A percentile compares a stretch with the other conserved stretches of the same genome.
Conservation (phyloP, 2,113 vertebrate species). For the Rhinoderma darwinii region DNA sequence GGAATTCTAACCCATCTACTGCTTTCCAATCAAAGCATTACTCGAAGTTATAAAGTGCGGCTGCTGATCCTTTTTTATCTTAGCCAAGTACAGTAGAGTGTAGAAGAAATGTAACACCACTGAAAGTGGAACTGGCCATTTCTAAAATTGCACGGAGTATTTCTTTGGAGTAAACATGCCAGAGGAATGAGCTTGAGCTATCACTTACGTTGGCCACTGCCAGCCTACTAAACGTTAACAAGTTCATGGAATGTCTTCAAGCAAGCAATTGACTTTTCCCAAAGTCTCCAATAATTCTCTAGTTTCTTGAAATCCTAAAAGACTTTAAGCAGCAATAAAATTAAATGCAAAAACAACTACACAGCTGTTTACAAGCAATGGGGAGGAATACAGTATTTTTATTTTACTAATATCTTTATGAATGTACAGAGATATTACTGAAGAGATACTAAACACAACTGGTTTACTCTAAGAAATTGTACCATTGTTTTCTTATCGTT, state of each 20-base stretch:
- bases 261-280: conserved; percentile 49
- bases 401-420: background rate
- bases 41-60: background rate
- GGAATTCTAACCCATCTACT: background rate
- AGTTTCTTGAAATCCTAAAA: conserved; percentile 60
- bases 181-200: conserved; percentile 22
- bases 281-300: conserved; percentile 42
- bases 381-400: background rate
- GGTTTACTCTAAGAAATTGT: background rate
- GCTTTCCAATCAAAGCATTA: background rate
- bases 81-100: conserved; percentile 16
- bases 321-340: conserved; percentile 58
- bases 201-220: background rate
- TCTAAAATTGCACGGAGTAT: conserved; percentile 54
- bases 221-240: background rate
- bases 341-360: conserved; percentile 21
- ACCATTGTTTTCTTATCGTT: background rate
- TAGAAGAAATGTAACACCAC: conserved; percentile 27
- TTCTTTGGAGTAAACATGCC: background rate
- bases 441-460: background rate
- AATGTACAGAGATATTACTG: background rate
- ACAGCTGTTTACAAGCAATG: background rate
- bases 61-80: background rate
- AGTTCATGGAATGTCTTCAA: conserved; percentile 57
- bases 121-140: conserved; percentile 46